A percentile compares a stretch with the other conserved stretches of the same genome.
Conservation (phyloP, 2,888 invertebrate species). For the Mesorhabditis belari region DNA sequence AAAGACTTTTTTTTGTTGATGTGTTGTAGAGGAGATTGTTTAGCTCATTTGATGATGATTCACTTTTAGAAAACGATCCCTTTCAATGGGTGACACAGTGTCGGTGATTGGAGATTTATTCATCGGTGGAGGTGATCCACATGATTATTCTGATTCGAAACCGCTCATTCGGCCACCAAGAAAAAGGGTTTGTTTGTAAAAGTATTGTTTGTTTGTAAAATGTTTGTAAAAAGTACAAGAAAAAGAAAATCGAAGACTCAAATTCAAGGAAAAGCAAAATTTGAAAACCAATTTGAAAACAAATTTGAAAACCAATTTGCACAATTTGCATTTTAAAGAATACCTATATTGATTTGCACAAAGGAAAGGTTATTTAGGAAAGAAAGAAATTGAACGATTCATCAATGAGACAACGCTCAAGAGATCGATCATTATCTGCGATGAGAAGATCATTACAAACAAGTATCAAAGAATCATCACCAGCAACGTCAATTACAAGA, state of each 20-base stretch:
- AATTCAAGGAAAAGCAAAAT: no score
- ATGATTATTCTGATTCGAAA: slow-evolving; percentile 1
- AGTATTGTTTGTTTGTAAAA: no score
- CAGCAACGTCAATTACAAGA: background rate
- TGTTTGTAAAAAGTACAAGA: no score
- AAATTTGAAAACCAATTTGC: no score
- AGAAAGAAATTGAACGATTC: background rate
- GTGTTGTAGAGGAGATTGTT: slow-evolving; percentile 7
- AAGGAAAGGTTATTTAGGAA: no score
- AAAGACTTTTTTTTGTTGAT: background rate
- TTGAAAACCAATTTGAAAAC: no score
- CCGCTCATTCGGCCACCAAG: slow-evolving; percentile 2
- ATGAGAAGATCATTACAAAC: background rate
- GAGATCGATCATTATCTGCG: background rate
- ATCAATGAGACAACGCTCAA: background rate
- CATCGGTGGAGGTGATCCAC: background rate
- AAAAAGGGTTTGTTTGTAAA: background rate
- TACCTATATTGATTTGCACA: no score
- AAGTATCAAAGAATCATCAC: background rate
- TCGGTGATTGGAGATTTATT: slow-evolving; percentile 1
- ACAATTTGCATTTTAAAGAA: no score
- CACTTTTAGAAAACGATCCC: slow-evolving; percentile 30
- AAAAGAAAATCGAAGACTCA: no score
- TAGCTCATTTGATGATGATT: slow-evolving; percentile 8
- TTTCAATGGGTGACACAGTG: slow-evolving; percentile 28